phyloP scores from a whole-genome alignment of 1,140 invertebrate genomes.

The Zophobas atratus region DNA sequence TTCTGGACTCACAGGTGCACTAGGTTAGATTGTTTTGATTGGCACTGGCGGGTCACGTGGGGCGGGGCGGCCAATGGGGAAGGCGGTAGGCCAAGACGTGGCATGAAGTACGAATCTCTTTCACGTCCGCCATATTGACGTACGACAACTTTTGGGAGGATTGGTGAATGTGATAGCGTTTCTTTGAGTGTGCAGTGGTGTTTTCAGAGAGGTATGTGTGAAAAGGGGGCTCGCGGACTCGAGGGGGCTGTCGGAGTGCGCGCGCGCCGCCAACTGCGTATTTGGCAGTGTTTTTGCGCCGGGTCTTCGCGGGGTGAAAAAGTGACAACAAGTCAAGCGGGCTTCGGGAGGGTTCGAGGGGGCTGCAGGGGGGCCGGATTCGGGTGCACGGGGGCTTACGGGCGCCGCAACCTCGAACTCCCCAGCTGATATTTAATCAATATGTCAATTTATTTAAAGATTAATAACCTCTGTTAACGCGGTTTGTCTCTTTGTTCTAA shows the following conservation, averaged over 20 bases:
- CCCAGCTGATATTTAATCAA: constrained; percentile 57
- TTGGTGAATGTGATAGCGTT: constrained; percentile 80
- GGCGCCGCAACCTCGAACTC: neutral
- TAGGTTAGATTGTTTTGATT: constrained; percentile 53
- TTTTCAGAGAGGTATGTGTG: constrained; percentile 76
- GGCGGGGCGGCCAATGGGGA: constrained; percentile 64
- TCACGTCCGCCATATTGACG: constrained; percentile 86
- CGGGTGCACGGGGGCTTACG: neutral
- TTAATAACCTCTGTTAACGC: constrained; percentile 62
- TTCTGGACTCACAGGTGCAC: constrained; percentile 73
- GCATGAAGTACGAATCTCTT: constrained; percentile 81
- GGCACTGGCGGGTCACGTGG: constrained; percentile 66
- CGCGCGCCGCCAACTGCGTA: constrained; percentile 16
- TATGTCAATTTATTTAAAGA: constrained; percentile 63
- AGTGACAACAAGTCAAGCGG: constrained; percentile 62
- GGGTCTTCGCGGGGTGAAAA: constrained; percentile 45
- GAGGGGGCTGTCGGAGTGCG: constrained; percentile 1
- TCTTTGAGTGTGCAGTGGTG: constrained; percentile 76
- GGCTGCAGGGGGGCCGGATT: neutral
- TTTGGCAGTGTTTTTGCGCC: constrained; percentile 47
- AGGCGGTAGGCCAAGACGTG: constrained; percentile 76
- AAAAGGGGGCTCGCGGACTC: constrained; percentile 47
- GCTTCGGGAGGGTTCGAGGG: constrained; percentile 22
- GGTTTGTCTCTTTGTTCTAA: constrained; percentile 61
- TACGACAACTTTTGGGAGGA: constrained; percentile 79